These are phyloP conservation scores for Phrynosoma blainvillii DNA, from an alignment of 2,113 vertebrate genomes.

Conservation along the genomic window DNA sequence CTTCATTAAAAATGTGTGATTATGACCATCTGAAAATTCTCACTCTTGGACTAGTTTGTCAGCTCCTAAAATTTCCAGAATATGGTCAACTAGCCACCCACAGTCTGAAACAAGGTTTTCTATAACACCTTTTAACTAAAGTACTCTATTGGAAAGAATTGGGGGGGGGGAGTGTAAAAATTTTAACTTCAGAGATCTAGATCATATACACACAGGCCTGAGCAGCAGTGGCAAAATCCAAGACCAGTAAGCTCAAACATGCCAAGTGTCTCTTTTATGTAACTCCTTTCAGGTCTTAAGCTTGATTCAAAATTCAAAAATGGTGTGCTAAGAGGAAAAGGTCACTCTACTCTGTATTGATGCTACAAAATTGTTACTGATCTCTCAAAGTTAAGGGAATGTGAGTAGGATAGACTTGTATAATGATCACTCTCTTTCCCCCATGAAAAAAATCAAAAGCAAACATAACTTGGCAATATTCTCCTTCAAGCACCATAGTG, in stretches of 20 bases:
- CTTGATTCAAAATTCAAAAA: not conserved
- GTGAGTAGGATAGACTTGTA: not conserved
- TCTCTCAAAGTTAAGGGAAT: not conserved
- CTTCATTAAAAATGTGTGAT: not conserved
- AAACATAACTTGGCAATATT: not conserved
- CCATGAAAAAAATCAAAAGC: too few species aligned
- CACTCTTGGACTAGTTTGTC: not conserved
- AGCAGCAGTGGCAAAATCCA: not conserved
- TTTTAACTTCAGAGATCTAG: fast-evolving
- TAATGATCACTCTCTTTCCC: not conserved
- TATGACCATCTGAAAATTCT: fast-evolving
- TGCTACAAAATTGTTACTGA: not conserved
- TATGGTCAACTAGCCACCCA: not conserved
- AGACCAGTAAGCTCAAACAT: not conserved
- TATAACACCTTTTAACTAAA: not conserved
- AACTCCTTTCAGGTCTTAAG: not conserved
- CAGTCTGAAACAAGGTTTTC: slow-evolving; percentile 4
- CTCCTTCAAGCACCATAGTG: not conserved
- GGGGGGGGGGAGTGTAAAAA: too few species aligned
- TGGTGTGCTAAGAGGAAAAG: not conserved
- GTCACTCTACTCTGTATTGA: not conserved
- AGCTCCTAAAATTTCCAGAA: not conserved
- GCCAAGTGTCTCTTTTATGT: not conserved
- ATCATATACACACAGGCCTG: not conserved
- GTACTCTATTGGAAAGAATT: not conserved